Conservation (phyloP, 2,113 vertebrate species). For the Pteronura brasiliensis region DNA sequence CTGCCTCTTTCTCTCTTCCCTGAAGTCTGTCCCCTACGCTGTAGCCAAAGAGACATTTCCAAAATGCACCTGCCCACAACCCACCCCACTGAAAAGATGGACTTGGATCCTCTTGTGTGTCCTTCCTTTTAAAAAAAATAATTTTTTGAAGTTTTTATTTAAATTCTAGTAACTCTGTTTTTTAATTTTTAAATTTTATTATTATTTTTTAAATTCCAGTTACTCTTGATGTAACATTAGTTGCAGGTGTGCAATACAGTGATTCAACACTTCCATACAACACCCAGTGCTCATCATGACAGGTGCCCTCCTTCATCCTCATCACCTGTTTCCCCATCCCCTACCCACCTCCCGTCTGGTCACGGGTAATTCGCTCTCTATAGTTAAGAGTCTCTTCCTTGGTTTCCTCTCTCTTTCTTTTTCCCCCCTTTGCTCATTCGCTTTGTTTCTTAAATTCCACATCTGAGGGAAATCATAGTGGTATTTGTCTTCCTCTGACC, state of each 20-base stretch:
- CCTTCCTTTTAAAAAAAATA: not conserved
- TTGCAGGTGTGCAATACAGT: not conserved
- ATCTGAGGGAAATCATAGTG: not conserved
- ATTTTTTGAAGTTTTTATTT: not conserved
- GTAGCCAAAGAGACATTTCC: not conserved
- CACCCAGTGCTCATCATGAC: not conserved
- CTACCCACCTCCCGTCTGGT: not conserved
- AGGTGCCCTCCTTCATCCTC: not conserved
- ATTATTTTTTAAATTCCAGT: not conserved
- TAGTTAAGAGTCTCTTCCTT: not conserved
- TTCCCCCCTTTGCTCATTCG: not conserved
- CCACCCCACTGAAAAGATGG: not conserved
- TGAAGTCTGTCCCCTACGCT: not conserved
- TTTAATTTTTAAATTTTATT: too few species aligned
- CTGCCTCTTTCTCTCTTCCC: not conserved
- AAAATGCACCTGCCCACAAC: not conserved
- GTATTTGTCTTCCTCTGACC: not conserved
- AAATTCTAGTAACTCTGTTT: not conserved
- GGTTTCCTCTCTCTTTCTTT: not conserved
- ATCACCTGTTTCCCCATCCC: not conserved
- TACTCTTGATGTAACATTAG: not conserved
- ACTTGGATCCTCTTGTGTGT: not conserved
- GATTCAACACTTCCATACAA: not conserved
- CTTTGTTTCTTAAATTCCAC: not conserved
- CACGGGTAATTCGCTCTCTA: not conserved